Conservation (phyloP, 2,113 vertebrate species). For the Uria aalge region DNA sequence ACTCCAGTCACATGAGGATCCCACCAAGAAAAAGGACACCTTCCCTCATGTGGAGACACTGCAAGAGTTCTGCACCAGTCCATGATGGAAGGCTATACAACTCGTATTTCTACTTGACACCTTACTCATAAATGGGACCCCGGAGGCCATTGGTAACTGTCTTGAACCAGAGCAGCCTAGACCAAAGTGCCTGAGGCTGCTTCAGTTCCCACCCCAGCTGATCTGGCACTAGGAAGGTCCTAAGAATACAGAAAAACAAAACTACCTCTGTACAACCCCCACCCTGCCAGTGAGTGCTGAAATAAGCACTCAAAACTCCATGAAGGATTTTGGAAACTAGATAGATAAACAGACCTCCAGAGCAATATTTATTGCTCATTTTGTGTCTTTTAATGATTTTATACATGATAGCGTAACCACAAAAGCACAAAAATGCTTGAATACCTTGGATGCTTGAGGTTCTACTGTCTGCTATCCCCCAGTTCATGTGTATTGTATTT, state of each 20-base stretch:
- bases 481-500: not conserved
- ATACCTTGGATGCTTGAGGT: not conserved
- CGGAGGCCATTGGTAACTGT: not conserved
- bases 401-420: not conserved
- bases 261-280: not conserved
- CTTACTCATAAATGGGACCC: conserved; percentile 5
- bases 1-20: not conserved
- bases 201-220: not conserved
- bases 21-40: not conserved
- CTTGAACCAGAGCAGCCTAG: not conserved
- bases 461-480: not conserved
- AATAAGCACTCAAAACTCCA: not conserved
- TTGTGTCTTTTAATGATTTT: not conserved
- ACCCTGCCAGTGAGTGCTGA: not conserved
- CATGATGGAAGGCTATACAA: not conserved
- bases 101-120: not conserved
- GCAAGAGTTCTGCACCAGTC: not conserved
- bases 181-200: conserved; percentile 21
- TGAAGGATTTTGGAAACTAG: not conserved
- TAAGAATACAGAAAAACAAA: not conserved
- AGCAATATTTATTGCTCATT: not conserved
- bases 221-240: not conserved
- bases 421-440: not conserved
- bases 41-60: not conserved
- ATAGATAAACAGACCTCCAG: not conserved